These are phyloP conservation scores for Microplitis mediator DNA, from an alignment of 1,140 invertebrate species.

Conservation along the genomic window DNA sequence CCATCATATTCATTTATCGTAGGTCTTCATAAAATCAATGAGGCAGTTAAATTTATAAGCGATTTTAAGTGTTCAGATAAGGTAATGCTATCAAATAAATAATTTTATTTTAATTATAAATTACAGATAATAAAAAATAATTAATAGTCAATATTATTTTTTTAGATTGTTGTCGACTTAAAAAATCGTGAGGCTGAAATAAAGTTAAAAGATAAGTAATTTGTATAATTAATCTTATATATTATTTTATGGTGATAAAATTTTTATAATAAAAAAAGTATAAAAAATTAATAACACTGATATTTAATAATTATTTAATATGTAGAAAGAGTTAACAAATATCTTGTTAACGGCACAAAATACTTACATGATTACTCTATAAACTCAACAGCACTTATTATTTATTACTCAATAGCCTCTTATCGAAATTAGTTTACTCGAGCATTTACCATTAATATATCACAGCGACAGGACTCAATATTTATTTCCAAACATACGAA, in stretches of 20 bases:
- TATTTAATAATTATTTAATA: not conserved
- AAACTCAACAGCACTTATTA: constrained; percentile 37
- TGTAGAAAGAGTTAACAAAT: too few relatives aligned
- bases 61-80: constrained; percentile 49
- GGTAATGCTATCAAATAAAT: constrained; percentile 33
- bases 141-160: constrained; percentile 12
- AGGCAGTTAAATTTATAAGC: constrained; percentile 43
- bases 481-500: constrained; percentile 22
- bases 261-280: not conserved
- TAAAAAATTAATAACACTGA: not conserved
- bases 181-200: constrained; percentile 42
- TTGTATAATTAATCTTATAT: not conserved
- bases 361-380: constrained; percentile 11
- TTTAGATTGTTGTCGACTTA: constrained; percentile 48
- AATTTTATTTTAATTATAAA: not conserved
- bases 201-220: constrained; percentile 20
- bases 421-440: constrained; percentile 41
- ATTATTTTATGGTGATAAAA: not conserved
- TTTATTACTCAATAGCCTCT: constrained; percentile 41
- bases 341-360: too few relatives aligned
- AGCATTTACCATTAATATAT: not conserved
- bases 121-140: constrained; percentile 2
- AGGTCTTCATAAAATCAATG: constrained; percentile 48
- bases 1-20: constrained; percentile 42
- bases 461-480: constrained; percentile 24